Evolutionary conservation across 2,888 invertebrate species (phyloP), one percentile per base, ranked within the genome.

Genomic region (Branchellion lobata): DNA sequence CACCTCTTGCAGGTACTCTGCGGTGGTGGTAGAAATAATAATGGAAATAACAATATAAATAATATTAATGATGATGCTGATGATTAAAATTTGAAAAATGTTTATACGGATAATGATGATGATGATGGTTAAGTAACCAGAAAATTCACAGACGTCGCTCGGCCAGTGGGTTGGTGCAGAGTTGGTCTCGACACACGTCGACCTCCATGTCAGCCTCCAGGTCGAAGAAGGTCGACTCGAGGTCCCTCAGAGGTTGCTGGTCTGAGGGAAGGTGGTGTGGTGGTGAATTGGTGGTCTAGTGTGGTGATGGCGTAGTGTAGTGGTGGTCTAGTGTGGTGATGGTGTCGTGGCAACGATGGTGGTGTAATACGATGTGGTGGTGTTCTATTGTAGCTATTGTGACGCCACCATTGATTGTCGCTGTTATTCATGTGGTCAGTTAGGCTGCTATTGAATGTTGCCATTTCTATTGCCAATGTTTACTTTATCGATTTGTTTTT

Each of bases 131-230:
- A n/a, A 29, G 11, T 14, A 68, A 11, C 68, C 24, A 24, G 68
- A 14, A 68, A 68, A 21, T 18, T 11, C 18, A 40, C 40, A 40
- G 40, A 40, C 40, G 40, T 40, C 40, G 40, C 14, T 40, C 40
- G 40, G 40, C 40, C 14, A 8, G 40, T 40, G 40, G 40, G 85
- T 92, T 92, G 72, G 90, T 91, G 86, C 93, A 93, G 82, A 94
- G 91, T 84, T 91, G 89, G 89, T 95, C 94, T 73, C 94, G 90
- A 87, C 94, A 94, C 82, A 89, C 86, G 85, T 92, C 92, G 84
- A 92, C 92, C 87, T 95, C 95, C 91, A 94, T 92, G 81, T 93
- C 92, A 82, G 92, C 91, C 89, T 96, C 96, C 83, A 94, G 88
- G 86, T 95, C 94, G 88, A 96, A 96, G 88, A 96, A 96, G 86